Conservation (phyloP, 2,113 vertebrate genomes). For the Pseudonaja textilis region DNA sequence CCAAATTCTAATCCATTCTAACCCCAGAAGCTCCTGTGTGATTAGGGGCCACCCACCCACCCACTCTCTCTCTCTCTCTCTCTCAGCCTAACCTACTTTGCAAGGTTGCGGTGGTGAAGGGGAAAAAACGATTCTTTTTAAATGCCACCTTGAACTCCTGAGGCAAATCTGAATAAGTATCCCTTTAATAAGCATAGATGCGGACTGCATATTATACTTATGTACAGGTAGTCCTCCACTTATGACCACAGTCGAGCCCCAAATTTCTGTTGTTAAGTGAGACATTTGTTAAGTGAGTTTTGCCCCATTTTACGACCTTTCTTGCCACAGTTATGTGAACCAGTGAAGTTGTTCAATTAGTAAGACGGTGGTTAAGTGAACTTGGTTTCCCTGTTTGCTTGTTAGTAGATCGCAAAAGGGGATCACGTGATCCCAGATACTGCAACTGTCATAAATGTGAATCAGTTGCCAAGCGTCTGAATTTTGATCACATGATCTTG, state of each 20-base stretch:
- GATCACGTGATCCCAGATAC: neutral
- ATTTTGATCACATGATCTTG: neutral
- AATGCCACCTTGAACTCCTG: neutral
- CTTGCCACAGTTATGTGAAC: neutral
- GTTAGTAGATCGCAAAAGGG: neutral
- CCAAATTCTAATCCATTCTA: neutral
- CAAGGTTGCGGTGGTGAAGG: neutral
- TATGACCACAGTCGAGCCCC: neutral
- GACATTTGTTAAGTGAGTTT: neutral
- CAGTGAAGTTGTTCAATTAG: neutral
- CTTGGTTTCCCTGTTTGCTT: neutral
- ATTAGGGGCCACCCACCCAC: neutral
- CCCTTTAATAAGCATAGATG: neutral
- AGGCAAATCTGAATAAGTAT: neutral
- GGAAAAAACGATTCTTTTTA: neutral
- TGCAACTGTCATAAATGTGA: neutral
- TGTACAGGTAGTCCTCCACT: neutral
- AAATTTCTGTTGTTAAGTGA: neutral
- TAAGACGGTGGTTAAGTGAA: neutral
- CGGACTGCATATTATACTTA: neutral
- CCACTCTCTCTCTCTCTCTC: neutral
- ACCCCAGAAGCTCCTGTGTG: neutral
- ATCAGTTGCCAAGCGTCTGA: neutral
- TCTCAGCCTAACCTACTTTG: neutral
- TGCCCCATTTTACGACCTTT: neutral